Conservation (phyloP, 2,113 vertebrate species). For the Muscicapa adusta region DNA sequence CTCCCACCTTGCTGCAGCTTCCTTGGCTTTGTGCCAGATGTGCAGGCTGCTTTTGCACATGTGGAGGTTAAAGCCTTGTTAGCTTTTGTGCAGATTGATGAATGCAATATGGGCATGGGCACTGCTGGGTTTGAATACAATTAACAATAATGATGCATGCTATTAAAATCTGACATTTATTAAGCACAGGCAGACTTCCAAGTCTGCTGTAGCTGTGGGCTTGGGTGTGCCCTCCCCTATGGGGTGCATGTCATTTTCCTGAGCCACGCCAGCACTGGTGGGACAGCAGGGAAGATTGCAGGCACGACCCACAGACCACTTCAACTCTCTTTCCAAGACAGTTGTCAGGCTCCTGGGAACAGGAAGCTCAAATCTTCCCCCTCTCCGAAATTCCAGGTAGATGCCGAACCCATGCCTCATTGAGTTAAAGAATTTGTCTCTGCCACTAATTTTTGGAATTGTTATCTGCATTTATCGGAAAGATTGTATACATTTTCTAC, state of each 20-base stretch:
- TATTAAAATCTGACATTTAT: background rate
- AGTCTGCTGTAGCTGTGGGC: background rate
- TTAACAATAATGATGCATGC: background rate
- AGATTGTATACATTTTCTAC: background rate
- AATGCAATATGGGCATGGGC: background rate
- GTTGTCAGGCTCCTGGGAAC: background rate
- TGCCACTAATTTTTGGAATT: background rate
- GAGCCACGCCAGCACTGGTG: accelerated
- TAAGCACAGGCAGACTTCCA: background rate
- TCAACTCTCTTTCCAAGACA: background rate
- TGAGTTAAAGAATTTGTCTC: background rate
- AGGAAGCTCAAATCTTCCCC: background rate
- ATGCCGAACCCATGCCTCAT: background rate
- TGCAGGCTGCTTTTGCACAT: background rate
- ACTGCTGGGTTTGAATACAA: background rate
- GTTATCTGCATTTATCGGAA: background rate
- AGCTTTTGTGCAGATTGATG: background rate
- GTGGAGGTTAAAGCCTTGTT: background rate
- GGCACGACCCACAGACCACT: background rate
- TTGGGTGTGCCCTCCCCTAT: background rate
- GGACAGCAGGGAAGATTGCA: background rate
- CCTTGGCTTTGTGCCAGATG: background rate
- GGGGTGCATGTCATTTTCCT: background rate
- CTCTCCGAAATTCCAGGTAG: background rate
- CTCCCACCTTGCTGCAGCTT: background rate